Conservation (phyloP, 2,797 vertebrate genomes). For the Gallinago nigripennis region DNA sequence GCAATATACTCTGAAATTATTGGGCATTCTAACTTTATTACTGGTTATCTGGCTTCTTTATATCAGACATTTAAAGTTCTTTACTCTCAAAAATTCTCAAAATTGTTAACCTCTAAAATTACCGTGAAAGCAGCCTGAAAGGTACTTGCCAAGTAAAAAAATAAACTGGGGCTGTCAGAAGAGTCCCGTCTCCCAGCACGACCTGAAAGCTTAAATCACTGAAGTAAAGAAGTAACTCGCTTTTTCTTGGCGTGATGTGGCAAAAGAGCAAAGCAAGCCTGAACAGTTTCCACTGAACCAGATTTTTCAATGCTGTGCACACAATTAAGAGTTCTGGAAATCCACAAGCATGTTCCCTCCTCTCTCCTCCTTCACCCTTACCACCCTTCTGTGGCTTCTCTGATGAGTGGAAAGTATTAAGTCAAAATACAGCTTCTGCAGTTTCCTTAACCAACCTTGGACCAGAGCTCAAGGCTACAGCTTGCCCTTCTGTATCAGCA, state of each 20-base stretch:
- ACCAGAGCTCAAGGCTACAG: not conserved
- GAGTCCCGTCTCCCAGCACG: not conserved
- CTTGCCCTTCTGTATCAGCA: not conserved
- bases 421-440: not conserved
- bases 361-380: slow-evolving; percentile 3
- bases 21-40: not conserved
- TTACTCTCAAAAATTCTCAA: not conserved
- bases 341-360: not conserved
- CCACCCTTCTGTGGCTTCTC: not conserved
- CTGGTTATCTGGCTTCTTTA: not conserved
- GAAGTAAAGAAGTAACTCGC: not conserved
- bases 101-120: not conserved
- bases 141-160: not conserved
- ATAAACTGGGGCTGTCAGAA: not conserved
- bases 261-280: not conserved
- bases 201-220: not conserved
- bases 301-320: not conserved
- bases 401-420: slow-evolving; percentile 21
- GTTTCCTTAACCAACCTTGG: not conserved
- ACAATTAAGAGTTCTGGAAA: not conserved
- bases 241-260: not conserved
- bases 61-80: not conserved
- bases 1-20: not conserved
- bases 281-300: not conserved
- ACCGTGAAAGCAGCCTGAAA: not conserved